These are phyloP conservation scores for Rhinichthys klamathensis DNA, from an alignment of 2,113 vertebrate genomes.

Conservation along the genomic window DNA sequence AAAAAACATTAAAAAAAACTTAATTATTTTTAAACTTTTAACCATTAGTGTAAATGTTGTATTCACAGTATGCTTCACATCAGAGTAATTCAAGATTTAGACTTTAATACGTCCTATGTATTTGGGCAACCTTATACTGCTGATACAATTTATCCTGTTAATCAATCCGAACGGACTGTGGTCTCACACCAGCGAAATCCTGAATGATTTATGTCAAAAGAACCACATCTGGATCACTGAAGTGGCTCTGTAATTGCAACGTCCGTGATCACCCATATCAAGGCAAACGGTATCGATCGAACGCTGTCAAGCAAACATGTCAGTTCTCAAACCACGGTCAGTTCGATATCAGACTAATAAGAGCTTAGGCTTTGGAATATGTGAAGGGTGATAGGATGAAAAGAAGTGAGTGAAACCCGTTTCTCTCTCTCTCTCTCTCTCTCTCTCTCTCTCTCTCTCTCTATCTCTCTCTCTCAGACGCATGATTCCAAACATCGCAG, in stretches of 20 bases:
- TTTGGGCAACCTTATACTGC: neutral
- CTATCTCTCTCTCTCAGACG: neutral
- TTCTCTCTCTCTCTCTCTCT: neutral
- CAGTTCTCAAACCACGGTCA: slow-evolving; percentile 7
- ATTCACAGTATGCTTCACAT: neutral
- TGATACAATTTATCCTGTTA: neutral
- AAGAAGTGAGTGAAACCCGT: slow-evolving; percentile 1
- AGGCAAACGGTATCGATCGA: slow-evolving; percentile 35
- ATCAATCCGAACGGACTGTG: slow-evolving; percentile 5
- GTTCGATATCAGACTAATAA: slow-evolving; percentile 33
- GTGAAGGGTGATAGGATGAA: neutral
- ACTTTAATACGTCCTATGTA: neutral
- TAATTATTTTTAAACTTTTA: neutral
- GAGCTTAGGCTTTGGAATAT: slow-evolving; percentile 8
- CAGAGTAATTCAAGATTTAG: neutral
- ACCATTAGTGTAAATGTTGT: neutral
- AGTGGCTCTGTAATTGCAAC: slow-evolving; percentile 43
- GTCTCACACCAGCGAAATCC: slow-evolving; percentile 16
- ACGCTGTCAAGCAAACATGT: slow-evolving; percentile 30
- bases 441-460: neutral
- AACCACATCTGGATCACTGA: neutral
- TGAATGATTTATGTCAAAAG: slow-evolving; percentile 35
- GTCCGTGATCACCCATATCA: slow-evolving; percentile 43
- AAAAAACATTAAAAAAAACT: too few relatives aligned
- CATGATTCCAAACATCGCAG: neutral